Evolutionary conservation across 2,113 vertebrate genomes (phyloP), one percentile per base, ranked within the genome.

Genomic region (Seriola dumerili): DNA sequence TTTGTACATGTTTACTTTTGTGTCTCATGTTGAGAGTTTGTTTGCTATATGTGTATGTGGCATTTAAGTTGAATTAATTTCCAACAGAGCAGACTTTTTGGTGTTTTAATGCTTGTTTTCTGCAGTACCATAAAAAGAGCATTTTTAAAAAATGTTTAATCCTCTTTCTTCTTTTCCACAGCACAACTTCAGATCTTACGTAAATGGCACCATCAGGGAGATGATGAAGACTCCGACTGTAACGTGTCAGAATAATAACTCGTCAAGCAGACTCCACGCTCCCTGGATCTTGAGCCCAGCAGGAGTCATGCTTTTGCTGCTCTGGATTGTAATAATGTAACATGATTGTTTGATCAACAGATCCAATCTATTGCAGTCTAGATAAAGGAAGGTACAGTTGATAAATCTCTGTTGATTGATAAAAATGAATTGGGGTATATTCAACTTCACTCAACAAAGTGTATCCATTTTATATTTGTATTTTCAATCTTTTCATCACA

Each of bases 151-250:
- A 29, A 29, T 29, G 29, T 29, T 29, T 29, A 29, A 29, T 29
- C 29, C 29, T 29, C 29, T 29, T 29, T 29, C 29, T 29, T 29
- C 29, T 65, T 64, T 77, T 88, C 13, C 16, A 46, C 81, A 94
- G 93, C 0, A 0, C 25, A 23, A 32, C 0, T 0, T 0, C 0
- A 8, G 1, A 4, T 0, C 12, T 3, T 44, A 71, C 13, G 0
- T 0, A 21, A 14, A 82, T 8, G 82, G 80, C 50, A 25, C 1
- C 0, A 3, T 93, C 52, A 81, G 80, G 38, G 40, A 90, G 4
- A 67, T 93, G 74, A 88, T 75, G 81, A 14, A 81, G 42, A 89
- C 81, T 2, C 87, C 81, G 0, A 57, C 48, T 34, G 16, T 61
- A 14, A 65, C 3, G n/a, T 94, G 93, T 82, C 2, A 9, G 1